These are phyloP conservation scores for Oncorhynchus keta DNA, from an alignment of 2,113 vertebrate genomes.

Conservation along the genomic window DNA sequence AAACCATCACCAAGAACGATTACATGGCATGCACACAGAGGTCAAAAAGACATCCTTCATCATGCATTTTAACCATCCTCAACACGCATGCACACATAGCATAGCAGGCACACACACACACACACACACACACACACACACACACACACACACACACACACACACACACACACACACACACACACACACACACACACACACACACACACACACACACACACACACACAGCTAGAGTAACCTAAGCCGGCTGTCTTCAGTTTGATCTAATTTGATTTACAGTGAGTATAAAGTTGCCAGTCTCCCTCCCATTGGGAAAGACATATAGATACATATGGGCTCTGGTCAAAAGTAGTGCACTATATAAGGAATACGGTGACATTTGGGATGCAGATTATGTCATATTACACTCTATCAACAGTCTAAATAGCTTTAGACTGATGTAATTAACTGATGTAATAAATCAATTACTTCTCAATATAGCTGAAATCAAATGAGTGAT, in stretches of 20 bases:
- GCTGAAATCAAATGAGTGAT: not conserved
- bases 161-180: not conserved
- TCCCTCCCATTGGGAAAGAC: not conserved
- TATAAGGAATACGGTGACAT: too few species aligned
- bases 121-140: not conserved
- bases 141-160: not conserved
- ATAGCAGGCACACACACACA: not conserved
- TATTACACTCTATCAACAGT: not conserved
- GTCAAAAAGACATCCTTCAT: not conserved
- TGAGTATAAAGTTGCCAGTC: constrained; percentile 6
- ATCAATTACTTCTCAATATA: not conserved
- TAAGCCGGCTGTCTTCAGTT: constrained; percentile 18
- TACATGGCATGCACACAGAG: constrained; percentile 29
- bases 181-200: constrained; percentile 5
- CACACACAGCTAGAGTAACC: constrained; percentile 13
- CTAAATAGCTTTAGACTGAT: not conserved
- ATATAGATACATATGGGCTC: not conserved
- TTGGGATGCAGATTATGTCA: not conserved
- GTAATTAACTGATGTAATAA: not conserved
- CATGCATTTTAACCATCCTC: constrained; percentile 4
- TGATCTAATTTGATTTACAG: not conserved
- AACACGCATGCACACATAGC: not conserved
- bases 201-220: not conserved
- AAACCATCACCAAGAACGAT: constrained; percentile 33
- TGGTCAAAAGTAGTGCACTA: too few species aligned